These are phyloP conservation scores for Carlito syrichta DNA, from an alignment of 2,113 vertebrate species.

Conservation along the genomic window DNA sequence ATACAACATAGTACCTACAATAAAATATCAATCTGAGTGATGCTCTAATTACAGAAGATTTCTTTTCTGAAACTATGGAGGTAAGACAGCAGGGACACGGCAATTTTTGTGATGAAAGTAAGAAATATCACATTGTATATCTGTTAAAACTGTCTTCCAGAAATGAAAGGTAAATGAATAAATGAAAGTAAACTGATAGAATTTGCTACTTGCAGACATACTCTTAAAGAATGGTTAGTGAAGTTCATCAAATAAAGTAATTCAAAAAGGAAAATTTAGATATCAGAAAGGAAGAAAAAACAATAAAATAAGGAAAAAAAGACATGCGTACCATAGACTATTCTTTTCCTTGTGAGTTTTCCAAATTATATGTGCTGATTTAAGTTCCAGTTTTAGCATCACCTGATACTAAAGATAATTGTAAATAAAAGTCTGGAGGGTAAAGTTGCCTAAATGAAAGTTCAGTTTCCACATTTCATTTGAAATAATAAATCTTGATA, in stretches of 20 bases:
- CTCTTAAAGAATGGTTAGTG: not conserved
- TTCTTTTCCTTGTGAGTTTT: not conserved
- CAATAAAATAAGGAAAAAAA: not conserved
- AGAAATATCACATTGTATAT: not conserved
- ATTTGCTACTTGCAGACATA: not conserved
- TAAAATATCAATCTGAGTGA: not conserved
- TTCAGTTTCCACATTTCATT: not conserved
- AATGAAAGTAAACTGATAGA: not conserved
- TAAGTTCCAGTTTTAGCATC: too few species aligned
- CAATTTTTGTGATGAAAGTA: not conserved
- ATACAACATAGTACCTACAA: not conserved
- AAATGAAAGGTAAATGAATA: not conserved
- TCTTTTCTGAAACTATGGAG: not conserved
- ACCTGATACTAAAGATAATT: too few species aligned
- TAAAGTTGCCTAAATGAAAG: not conserved
- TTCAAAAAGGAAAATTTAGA: not conserved
- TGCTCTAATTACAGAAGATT: too few species aligned
- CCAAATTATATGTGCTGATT: not conserved
- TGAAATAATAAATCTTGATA: not conserved
- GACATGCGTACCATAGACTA: not conserved
- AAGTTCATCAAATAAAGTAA: not conserved
- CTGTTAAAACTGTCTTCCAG: not conserved
- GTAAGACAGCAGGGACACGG: fast-evolving
- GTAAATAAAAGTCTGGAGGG: not conserved
- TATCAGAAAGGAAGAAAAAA: not conserved